Evolutionary conservation across 2,888 invertebrate genomes (phyloP), one percentile per base, ranked within the genome.

Genomic region (Apotomis betuletana): DNA sequence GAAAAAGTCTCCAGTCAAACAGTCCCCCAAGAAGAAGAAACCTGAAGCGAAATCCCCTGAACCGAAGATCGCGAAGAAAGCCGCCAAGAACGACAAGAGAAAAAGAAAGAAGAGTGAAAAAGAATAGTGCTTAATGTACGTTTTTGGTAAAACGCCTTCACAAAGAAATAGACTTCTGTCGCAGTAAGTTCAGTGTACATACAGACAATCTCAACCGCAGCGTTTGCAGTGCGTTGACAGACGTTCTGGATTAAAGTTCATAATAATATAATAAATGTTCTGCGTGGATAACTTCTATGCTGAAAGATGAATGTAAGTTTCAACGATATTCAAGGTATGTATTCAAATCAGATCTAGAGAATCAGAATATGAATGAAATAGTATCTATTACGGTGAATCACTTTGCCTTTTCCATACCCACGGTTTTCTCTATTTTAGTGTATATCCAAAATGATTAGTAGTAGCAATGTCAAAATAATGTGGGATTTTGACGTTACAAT

Each of bases 71-170:
- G 67, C 71, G 46, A 81, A 81, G 69, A 84, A 81, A 52, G 60
- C 77, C 4, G 81, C 81, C 59, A 83, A 83, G 78, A 79, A 79
- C 27, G 84, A 85, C 68, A 85, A 85, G 83, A 80, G 78, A 74
- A 85, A 83, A 58, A 79, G 81, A 77, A 94, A 87, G 87, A 92
- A 88, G 81, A 86, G 87, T 0, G 91, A 90, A 80, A 93, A 91
- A 74, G 91, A 92, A 80, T 92, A 92, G 92, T 91, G 92, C 88
- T 90, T 91, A 75, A 79, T 87, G 76, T 84, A 88, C 76, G 90
- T 91, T 77, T 92, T 90, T 78, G 87, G 83, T 74, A 89, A 72
- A 72, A 72, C 71, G 71, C 62, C 44, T 8, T 27, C 51, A 57
- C 44, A 49, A 60, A 71, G 64, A 49, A 70, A 65, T 64, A 67